Evolutionary conservation across 2,113 vertebrate species (phyloP).

Genomic region (Stomatorhinus ivindoensis): DNA sequence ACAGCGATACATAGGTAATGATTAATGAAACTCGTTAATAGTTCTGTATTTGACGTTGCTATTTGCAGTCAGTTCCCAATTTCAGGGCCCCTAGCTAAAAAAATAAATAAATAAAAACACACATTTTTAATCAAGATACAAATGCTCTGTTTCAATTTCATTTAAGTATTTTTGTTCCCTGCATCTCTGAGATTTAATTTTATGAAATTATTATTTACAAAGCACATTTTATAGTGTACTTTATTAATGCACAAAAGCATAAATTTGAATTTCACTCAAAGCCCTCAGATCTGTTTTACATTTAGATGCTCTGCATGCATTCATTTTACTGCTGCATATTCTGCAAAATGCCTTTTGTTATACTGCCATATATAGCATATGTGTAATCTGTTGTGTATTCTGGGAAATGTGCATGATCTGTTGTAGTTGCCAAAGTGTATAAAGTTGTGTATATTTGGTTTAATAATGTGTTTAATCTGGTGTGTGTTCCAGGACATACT

Average conservation of each 20-base stretch:
- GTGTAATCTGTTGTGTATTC: neutral
- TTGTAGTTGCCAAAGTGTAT: neutral
- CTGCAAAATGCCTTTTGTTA: neutral
- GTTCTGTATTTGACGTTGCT: neutral
- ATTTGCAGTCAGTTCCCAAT: neutral
- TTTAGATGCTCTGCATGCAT: neutral
- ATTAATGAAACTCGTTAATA: neutral
- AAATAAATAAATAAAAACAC: neutral
- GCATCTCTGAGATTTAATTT: neutral
- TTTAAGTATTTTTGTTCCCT: neutral
- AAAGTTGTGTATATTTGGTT: neutral
- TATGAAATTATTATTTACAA: neutral
- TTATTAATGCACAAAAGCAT: neutral
- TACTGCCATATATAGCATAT: neutral
- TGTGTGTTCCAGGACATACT: neutral
- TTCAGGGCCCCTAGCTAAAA: neutral
- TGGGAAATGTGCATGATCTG: neutral
- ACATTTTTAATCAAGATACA: neutral
- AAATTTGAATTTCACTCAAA: neutral
- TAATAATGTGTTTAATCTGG: neutral
- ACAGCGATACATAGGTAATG: neutral
- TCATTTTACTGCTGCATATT: neutral
- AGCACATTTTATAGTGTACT: neutral
- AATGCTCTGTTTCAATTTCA: neutral
- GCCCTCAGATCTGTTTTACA: neutral